These are phyloP conservation scores for Ginglymostoma cirratum DNA, from an alignment of 2,113 vertebrate species.

Conservation along the genomic window DNA sequence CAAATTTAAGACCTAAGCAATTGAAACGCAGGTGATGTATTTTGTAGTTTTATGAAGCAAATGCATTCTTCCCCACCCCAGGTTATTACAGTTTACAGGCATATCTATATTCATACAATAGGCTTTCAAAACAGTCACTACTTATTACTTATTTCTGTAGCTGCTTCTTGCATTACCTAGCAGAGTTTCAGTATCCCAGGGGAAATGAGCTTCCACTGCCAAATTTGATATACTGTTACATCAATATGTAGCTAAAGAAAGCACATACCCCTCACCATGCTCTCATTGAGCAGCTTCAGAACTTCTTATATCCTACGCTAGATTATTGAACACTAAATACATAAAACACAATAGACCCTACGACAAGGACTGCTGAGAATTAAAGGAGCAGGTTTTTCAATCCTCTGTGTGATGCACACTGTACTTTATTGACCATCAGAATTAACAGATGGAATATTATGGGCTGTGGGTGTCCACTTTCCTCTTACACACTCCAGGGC, in stretches of 20 bases:
- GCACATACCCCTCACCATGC: not conserved
- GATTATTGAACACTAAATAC: not conserved
- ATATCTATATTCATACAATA: constrained; percentile 19
- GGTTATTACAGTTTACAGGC: not conserved
- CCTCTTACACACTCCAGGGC: not conserved
- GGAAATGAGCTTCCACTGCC: constrained; percentile 2
- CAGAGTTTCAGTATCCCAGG: not conserved
- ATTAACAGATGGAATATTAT: not conserved
- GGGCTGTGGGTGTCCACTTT: not conserved
- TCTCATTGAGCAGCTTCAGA: not conserved
- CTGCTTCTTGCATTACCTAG: not conserved
- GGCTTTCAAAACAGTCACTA: constrained; percentile 27
- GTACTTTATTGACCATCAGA: not conserved
- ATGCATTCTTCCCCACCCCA: not conserved
- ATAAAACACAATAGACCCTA: not conserved
- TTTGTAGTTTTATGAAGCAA: not conserved
- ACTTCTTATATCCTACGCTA: not conserved
- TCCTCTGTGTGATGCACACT: not conserved
- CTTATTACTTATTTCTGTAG: not conserved
- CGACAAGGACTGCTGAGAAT: not conserved
- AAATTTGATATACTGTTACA: constrained; percentile 6
- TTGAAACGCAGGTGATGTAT: not conserved
- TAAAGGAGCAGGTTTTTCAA: not conserved
- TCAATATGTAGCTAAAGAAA: not conserved
- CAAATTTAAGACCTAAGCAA: not conserved